Evolutionary conservation across 1,140 invertebrate genomes (phyloP), one percentile per base, ranked within the genome.

Genomic region (Hyposmocoma kahamanoa): DNA sequence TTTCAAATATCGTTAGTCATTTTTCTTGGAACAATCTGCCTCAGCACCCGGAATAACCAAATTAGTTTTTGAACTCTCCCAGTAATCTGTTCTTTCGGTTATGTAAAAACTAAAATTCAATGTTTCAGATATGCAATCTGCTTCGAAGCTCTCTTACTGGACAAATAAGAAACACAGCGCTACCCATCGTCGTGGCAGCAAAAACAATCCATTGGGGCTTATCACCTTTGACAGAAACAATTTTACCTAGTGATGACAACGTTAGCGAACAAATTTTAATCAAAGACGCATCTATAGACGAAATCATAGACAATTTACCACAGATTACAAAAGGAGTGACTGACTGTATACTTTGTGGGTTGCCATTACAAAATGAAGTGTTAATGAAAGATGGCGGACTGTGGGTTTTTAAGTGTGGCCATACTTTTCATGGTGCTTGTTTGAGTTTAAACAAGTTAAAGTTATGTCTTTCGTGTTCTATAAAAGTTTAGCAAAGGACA

Each of bases 331-430:
- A 71, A 21, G 45, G 56, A n/a, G 54, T 70, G 5, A 56, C 47
- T 0, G 80, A 85, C 48, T 87, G 86, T 47, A 45, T 58, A 1
- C 62, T 87, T 0, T 87, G 86, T 52, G 80, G 84, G 48, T 39
- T 87, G 61, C 84, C 84, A 43, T 65, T 87, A 32, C 68, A 77
- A 47, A 86, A 86, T 59, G 70, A 74, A 17, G 67, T 87, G 19
- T 48, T 87, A 41, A 76, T 87, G 11, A 64, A 80, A 68, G 84
- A 87, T 72, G 84, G 81, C 58, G 83, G 86, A 3, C 38, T 87
- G 3, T 87, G 84, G 86, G 77, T 81, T 20, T 87, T 86, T 60
- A 80, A 79, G 49, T 87, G 86, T 57, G 84, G 86, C 24, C 82
- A 87, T 53, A 77, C 67, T 49, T 86, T 84, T 57, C 84, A 87